These are phyloP conservation scores for Phylloscopus trochilus DNA, from an alignment of 2,113 vertebrate genomes.

Conservation along the genomic window DNA sequence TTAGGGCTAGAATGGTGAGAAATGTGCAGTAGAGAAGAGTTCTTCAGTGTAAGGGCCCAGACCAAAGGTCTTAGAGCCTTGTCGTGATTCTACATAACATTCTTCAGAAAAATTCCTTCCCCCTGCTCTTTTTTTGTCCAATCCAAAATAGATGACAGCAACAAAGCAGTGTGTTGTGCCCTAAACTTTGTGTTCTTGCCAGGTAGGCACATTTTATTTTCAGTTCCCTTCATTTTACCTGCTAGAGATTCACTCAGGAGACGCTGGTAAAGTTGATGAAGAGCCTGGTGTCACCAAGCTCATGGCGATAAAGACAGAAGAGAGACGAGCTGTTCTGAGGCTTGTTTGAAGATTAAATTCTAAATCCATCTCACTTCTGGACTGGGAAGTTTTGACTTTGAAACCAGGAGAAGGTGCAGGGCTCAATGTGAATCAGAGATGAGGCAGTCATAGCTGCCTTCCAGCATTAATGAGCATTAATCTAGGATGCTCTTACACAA, in stretches of 20 bases:
- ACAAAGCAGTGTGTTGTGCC: neutral
- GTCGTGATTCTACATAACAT: neutral
- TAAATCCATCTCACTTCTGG: neutral
- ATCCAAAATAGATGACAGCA: neutral
- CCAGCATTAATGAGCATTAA: neutral
- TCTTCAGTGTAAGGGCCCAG: neutral
- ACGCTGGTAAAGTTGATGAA: neutral
- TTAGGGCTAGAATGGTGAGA: neutral
- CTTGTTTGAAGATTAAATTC: conserved; percentile 17
- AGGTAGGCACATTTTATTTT: neutral
- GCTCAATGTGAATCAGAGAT: neutral
- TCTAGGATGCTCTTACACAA: neutral
- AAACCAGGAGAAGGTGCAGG: neutral
- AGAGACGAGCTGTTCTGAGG: neutral
- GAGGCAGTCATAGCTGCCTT: neutral
- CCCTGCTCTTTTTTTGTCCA: neutral
- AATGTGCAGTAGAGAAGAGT: neutral
- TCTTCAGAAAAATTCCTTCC: neutral
- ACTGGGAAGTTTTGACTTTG: neutral
- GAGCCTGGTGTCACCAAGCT: neutral
- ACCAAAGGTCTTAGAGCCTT: neutral
- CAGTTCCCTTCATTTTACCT: neutral
- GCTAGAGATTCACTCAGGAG: neutral
- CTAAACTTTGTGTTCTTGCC: neutral
- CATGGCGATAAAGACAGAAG: neutral